Evolutionary conservation across 2,888 invertebrate genomes (phyloP), one percentile per base, ranked within the genome.

Genomic region (Mythimna pallens): DNA sequence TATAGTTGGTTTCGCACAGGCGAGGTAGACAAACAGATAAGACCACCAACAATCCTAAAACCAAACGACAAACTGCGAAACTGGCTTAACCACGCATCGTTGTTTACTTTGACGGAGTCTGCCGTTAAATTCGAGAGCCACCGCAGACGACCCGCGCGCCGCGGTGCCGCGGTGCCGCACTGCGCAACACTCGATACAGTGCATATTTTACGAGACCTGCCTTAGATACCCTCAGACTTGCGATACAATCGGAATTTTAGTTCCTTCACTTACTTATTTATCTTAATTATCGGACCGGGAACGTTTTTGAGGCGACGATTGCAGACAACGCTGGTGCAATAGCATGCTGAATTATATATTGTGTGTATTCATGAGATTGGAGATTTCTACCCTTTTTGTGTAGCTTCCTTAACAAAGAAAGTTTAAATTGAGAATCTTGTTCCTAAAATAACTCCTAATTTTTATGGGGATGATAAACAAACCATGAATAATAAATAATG

Each of bases 161-260:
- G 95, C 95, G 54, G 10, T 22, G 87, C 88, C 89, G 87, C 85
- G 86, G 78, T 93, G 93, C 92, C 95, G 95, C 95, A 91, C 81
- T 90, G 91, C 90, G 91, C 87, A 92, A 90, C 89, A 93, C 91
- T 93, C 94, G 91, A 94, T 93, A 93, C 92, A 87, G 89, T 95
- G 95, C 95, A 96, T 95, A 95, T 95, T 96, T 96, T 93, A 96
- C 93, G 92, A 93, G 92, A 89, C 87, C 82, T 71, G 84, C 67
- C 82, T 89, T 91, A 87, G 86, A 82, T 82, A 80, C 85, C 86
- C 86, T 86, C 89, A 83, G 87, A 84, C 87, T 87, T 81, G 81
- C 81, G 77, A 85, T 88, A 87, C 87, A 84, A 87, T 86, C 81
- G 84, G 64, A 72, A 81, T 80, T 84, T 80, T 78, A 87, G 80